These are phyloP conservation scores for Drosophila mayaguana DNA, from an alignment of 2,888 invertebrate species.

Conservation along the genomic window DNA sequence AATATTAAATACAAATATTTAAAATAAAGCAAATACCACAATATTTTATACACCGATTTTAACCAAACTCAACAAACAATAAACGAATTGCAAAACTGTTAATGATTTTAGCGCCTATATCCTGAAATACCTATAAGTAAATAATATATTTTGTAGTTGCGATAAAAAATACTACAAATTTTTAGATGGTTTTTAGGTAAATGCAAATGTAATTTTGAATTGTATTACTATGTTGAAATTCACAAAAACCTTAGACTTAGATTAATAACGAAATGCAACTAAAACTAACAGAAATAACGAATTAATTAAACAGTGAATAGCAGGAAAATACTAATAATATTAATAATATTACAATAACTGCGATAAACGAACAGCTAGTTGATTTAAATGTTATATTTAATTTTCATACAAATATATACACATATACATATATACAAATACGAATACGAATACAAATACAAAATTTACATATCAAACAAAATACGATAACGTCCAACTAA, in stretches of 20 bases:
- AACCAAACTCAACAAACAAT: slow-evolving; percentile 49
- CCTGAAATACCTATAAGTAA: slow-evolving; percentile 28
- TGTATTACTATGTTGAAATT: slow-evolving; percentile 2
- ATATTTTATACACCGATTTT: slow-evolving; percentile 83
- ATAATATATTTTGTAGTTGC: slow-evolving; percentile 34
- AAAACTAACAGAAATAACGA: slow-evolving; percentile 14
- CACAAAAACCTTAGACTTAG: slow-evolving; percentile 21
- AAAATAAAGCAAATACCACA: slow-evolving; percentile 39
- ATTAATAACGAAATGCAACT: slow-evolving; percentile 18
- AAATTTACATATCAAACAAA: slow-evolving; percentile 50
- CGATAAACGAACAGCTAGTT: slow-evolving; percentile 27
- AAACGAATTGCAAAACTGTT: slow-evolving; percentile 65
- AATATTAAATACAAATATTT: slow-evolving; percentile 21
- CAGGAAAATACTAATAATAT: slow-evolving; percentile 4
- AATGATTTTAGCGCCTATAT: slow-evolving; percentile 59
- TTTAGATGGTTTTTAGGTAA: slow-evolving; percentile 66
- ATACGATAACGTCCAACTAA: slow-evolving; percentile 45
- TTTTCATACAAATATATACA: slow-evolving; percentile 15
- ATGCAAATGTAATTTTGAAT: slow-evolving; percentile 23
- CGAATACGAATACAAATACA: slow-evolving; percentile 17
- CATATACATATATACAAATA: slow-evolving; percentile 18
- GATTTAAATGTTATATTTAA: slow-evolving; percentile 30
- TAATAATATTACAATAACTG: slow-evolving; percentile 11
- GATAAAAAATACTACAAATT: slow-evolving; percentile 43
- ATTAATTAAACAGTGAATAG: slow-evolving; percentile 1